phyloP scores from a whole-genome alignment of 2,888 invertebrate species.

The Mesopsocus fuscifrons region DNA sequence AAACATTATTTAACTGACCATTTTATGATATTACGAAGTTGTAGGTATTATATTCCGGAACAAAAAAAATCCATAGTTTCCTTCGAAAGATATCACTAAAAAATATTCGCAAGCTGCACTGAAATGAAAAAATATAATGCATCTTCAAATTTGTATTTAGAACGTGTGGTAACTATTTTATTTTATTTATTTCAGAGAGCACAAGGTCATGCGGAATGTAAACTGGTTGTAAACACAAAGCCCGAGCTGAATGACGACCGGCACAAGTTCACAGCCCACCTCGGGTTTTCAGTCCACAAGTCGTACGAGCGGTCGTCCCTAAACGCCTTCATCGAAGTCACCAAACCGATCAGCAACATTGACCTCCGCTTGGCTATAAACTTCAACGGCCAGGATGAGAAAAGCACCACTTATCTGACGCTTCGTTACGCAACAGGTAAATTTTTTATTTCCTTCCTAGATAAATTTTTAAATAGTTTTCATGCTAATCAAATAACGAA shows the following conservation, averaged over 20 bases:
- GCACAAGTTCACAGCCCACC: slow-evolving; percentile 38
- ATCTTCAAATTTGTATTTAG: too few species aligned
- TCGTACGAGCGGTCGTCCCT: slow-evolving; percentile 40
- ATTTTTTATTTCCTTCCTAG: not conserved
- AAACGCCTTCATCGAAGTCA: slow-evolving; percentile 39
- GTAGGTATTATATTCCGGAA: too few species aligned
- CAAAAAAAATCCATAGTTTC: too few species aligned
- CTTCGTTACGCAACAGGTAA: slow-evolving; percentile 17
- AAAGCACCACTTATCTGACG: slow-evolving; percentile 8
- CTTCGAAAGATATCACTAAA: too few species aligned
- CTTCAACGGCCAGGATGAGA: not conserved
- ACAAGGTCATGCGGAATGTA: slow-evolving; percentile 48
- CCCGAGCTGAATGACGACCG: slow-evolving; percentile 34
- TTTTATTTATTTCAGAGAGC: slow-evolving; percentile 35
- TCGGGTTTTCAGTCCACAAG: slow-evolving; percentile 38
- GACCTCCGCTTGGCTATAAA: slow-evolving; percentile 25
- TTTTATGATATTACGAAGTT: too few species aligned
- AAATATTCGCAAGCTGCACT: too few species aligned
- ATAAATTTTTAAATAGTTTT: slow-evolving; percentile 6
- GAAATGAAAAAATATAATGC: too few species aligned
- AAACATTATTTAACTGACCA: too few species aligned
- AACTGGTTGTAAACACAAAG: slow-evolving; percentile 48
- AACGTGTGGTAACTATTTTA: too few species aligned
- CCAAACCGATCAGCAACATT: slow-evolving; percentile 42
- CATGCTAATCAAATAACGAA: too few species aligned